Conservation (phyloP, 2,113 vertebrate species). For the Pseudolaguvia tuberculata region DNA sequence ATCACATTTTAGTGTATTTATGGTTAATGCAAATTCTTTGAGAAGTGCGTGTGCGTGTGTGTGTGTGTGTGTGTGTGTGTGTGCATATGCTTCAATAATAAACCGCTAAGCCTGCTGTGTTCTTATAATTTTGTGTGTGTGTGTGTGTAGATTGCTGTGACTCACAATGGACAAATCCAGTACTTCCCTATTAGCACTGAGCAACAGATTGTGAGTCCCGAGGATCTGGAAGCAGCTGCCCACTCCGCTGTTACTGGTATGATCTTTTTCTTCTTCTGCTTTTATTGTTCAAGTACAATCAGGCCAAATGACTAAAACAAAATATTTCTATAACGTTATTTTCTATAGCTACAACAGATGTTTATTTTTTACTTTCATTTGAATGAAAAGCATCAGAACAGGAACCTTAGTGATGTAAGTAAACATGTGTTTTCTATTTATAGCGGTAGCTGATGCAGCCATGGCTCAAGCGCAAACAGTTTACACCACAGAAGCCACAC, state of each 20-base stretch:
- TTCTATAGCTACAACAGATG: too few relatives aligned
- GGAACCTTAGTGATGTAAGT: not conserved
- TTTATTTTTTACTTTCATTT: too few relatives aligned
- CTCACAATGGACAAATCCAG: conserved; percentile 82
- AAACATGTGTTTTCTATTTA: conserved; percentile 3
- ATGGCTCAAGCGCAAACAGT: conserved; percentile 83
- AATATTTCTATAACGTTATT: too few relatives aligned
- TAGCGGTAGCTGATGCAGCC: conserved; percentile 84
- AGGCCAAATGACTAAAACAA: not conserved
- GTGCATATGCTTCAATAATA: too few relatives aligned
- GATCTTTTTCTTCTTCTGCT: conserved; percentile 2
- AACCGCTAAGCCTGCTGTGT: too few relatives aligned
- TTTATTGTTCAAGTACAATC: not conserved
- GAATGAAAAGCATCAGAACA: not conserved
- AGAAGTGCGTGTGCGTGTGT: not conserved
- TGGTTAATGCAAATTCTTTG: not conserved
- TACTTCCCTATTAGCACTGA: conserved; percentile 84
- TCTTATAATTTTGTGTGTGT: too few relatives aligned
- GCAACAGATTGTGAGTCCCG: conserved; percentile 83
- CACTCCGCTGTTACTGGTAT: conserved; percentile 88
- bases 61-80: conserved; percentile 13
- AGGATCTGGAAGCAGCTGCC: conserved; percentile 82
- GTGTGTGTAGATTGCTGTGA: conserved; percentile 66
- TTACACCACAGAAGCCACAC: conserved; percentile 74
- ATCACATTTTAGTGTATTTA: not conserved